Evolutionary conservation across 2,888 invertebrate species (phyloP).

Genomic region (Iselma pallidipennis): DNA sequence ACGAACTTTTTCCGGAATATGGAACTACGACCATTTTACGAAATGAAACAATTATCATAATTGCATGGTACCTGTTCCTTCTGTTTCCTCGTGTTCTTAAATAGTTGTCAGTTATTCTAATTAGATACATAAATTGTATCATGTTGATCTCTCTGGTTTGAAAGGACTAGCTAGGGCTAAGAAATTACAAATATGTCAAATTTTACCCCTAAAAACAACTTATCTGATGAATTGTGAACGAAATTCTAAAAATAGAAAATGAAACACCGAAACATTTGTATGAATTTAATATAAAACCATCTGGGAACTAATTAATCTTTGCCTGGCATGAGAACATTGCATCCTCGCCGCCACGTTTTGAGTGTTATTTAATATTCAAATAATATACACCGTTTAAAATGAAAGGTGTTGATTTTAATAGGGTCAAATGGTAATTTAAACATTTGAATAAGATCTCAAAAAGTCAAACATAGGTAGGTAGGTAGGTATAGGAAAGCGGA

Average conservation of each 20-base stretch:
- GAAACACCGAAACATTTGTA: neutral
- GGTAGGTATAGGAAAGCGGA: too few relatives aligned
- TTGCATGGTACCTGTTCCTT: too few relatives aligned
- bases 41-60: too few relatives aligned
- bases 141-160: too few relatives aligned
- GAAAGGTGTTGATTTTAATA: constrained; percentile 24
- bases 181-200: too few relatives aligned
- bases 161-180: too few relatives aligned
- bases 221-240: neutral
- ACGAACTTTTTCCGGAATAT: too few relatives aligned
- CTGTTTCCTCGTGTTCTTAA: too few relatives aligned
- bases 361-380: constrained; percentile 24
- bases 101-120: too few relatives aligned
- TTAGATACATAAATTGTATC: too few relatives aligned
- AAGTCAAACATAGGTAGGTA: neutral
- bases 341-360: constrained; percentile 2
- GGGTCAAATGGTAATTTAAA: constrained; percentile 12
- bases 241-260: neutral
- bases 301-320: neutral
- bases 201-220: too few relatives aligned
- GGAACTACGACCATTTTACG: too few relatives aligned
- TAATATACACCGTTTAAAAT: constrained; percentile 13
- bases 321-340: neutral
- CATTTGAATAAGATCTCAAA: neutral
- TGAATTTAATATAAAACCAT: neutral